Base-by-base conservation (phyloP, 1,140 invertebrate species). In the Archivesica marissinica region DNA sequence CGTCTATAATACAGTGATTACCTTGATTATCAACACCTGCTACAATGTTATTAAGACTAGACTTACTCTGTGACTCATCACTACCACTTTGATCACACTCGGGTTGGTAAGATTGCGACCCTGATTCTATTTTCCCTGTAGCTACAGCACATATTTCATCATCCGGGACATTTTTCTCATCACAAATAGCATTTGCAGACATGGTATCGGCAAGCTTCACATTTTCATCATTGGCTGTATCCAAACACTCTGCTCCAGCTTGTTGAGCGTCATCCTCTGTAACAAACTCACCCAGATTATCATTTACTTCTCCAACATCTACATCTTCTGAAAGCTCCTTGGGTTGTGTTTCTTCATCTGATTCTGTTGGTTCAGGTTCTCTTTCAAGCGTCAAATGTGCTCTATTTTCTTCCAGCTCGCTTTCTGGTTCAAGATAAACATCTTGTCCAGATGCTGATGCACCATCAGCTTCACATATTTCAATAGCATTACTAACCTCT, bases 51-150 rank as follows among this genome's bases (percentile, higher is more conserved):
- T n/a, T 38, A 15, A 23, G 50, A 82, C 80, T 56, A 74, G 68
- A 61, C 15, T 74, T 2, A 25, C 7, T 47, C 20, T n/a, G 15
- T 3, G n/a, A 17, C 17, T 25, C 28, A 30, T 77, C 39, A 30
- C 1, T 54, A 35, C n/a, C 39, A 54, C 82, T 85, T 38, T 85
- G 82, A 85, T 85, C 82, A 54, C 82, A 85, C 52, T 85, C 82
- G 7, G 82, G 82, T 52, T 85, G 74, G 56, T 54, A 77, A 17
- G 50, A 72, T 23, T 81, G 64, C n/a, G 44, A 6, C 54, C 30
- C 59, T 64, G 47, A 35, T 30, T 52, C 50, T 30, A 23, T 41
- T 35, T 85, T 75, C n/a, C n/a, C 41, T 20, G 30, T 61, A 77
- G 47, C 20, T 11, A 85, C 61, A 30, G 30, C 82, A 77, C 38